Percentiles rank a stretch among this genome's conserved stretches.
phyloP scores from a whole-genome alignment of 2,888 invertebrate genomes.

The Gasteruption jaculator region DNA sequence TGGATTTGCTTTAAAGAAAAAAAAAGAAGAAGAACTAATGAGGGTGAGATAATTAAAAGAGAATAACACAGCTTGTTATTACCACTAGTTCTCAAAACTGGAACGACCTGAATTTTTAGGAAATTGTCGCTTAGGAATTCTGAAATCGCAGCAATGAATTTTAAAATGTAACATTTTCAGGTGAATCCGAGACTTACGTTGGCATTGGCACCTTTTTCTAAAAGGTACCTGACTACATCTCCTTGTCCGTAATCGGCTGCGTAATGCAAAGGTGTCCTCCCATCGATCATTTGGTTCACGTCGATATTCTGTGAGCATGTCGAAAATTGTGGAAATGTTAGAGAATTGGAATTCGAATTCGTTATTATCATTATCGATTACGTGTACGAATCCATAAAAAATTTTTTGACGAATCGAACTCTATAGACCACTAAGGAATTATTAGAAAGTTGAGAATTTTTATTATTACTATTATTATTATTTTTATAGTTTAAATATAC shows the following conservation, averaged over 20 bases:
- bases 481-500: too few relatives aligned
- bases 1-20: slow-evolving; percentile 4
- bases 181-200: slow-evolving; percentile 81
- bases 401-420: too few relatives aligned
- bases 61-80: too few relatives aligned
- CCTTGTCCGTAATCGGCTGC: slow-evolving; percentile 96
- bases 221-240: slow-evolving; percentile 81
- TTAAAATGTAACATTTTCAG: background rate
- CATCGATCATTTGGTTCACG: slow-evolving; percentile 83
- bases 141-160: background rate
- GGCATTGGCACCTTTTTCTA: slow-evolving; percentile 86
- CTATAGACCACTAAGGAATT: too few relatives aligned
- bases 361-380: too few relatives aligned
- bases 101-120: too few relatives aligned
- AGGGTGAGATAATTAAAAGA: background rate
- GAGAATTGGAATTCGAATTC: too few relatives aligned
- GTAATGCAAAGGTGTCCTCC: slow-evolving; percentile 84
- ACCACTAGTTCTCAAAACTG: too few relatives aligned
- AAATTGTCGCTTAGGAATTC: background rate
- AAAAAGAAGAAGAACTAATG: background rate
- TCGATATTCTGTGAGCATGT: slow-evolving; percentile 65
- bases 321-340: too few relatives aligned
- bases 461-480: too few relatives aligned
- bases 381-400: too few relatives aligned
- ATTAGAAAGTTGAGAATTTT: too few relatives aligned